phyloP scores from a whole-genome alignment of 2,888 invertebrate species.

The Drosophila yooni region DNA sequence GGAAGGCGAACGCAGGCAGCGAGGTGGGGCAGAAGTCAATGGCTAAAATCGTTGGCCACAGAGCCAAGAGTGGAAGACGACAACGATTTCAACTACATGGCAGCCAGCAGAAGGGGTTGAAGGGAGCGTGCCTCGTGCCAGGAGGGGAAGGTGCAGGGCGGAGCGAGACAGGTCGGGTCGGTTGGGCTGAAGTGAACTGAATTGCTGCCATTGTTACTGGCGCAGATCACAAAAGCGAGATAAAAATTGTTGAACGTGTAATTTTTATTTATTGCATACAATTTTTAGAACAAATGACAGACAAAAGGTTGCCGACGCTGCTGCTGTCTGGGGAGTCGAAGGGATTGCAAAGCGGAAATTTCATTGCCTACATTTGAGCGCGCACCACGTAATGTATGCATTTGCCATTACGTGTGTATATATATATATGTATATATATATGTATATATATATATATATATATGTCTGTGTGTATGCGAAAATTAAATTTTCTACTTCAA shows the following conservation, averaged over 20 bases:
- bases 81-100: conserved; percentile 71
- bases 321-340: conserved; percentile 14
- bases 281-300: conserved; percentile 81
- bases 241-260: conserved; percentile 77
- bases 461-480: conserved; percentile 53
- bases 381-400: conserved; percentile 56
- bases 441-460: conserved; percentile 33
- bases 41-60: conserved; percentile 20
- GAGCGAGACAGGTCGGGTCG: conserved; percentile 5
- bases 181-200: conserved; percentile 22
- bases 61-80: conserved; percentile 62
- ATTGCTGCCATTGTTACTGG: conserved; percentile 53
- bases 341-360: conserved; percentile 56
- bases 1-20: background rate
- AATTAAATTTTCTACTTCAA: conserved; percentile 75
- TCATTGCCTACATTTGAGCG: conserved; percentile 67
- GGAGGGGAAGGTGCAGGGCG: conserved; percentile 5
- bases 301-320: conserved; percentile 60
- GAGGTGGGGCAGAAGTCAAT: conserved; percentile 8
- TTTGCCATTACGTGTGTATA: conserved; percentile 27
- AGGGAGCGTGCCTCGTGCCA: background rate
- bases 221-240: conserved; percentile 68
- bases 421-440: conserved; percentile 8
- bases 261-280: conserved; percentile 81
- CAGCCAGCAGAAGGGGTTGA: conserved; percentile 21